phyloP scores from a whole-genome alignment of 2,888 invertebrate species.

The Cetonia aurata region DNA sequence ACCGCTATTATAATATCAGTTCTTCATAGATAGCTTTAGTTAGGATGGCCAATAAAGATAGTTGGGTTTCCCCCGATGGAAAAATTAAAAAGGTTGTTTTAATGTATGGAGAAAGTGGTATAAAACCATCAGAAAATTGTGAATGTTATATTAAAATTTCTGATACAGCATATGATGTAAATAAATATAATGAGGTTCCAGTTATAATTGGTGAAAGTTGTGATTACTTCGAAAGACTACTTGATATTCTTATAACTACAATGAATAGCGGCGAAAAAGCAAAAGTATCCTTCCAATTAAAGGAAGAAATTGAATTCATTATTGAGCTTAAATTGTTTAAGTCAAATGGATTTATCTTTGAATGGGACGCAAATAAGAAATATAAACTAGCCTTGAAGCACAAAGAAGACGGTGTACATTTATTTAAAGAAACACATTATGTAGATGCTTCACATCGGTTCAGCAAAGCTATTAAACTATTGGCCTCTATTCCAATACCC shows the following conservation, averaged over 20 bases:
- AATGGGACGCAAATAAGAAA: slow-evolving; percentile 65
- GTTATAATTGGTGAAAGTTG: slow-evolving; percentile 65
- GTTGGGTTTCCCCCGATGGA: slow-evolving; percentile 61
- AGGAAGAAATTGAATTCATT: slow-evolving; percentile 59
- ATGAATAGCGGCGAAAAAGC: slow-evolving; percentile 68
- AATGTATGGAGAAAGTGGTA: slow-evolving; percentile 55
- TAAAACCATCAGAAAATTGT: slow-evolving; percentile 63
- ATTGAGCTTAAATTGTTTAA: slow-evolving; percentile 64
- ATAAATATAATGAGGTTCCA: slow-evolving; percentile 51
- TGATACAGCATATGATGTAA: slow-evolving; percentile 47
- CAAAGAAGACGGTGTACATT: slow-evolving; percentile 70
- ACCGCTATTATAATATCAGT: not conserved
- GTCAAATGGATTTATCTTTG: slow-evolving; percentile 65
- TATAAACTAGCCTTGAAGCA: slow-evolving; percentile 65
- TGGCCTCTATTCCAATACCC: slow-evolving; percentile 74
- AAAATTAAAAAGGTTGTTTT: slow-evolving; percentile 61
- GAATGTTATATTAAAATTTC: slow-evolving; percentile 60
- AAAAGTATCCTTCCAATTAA: slow-evolving; percentile 63
- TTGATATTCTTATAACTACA: slow-evolving; percentile 67
- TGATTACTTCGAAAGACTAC: slow-evolving; percentile 66
- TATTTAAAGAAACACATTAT: slow-evolving; percentile 74
- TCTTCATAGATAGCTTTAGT: slow-evolving; percentile 15
- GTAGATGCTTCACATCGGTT: slow-evolving; percentile 81
- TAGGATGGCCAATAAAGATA: slow-evolving; percentile 36
- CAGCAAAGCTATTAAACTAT: slow-evolving; percentile 78